phyloP scores from a whole-genome alignment of 2,888 invertebrate species.

The Chamaedrilus cognettii region DNA sequence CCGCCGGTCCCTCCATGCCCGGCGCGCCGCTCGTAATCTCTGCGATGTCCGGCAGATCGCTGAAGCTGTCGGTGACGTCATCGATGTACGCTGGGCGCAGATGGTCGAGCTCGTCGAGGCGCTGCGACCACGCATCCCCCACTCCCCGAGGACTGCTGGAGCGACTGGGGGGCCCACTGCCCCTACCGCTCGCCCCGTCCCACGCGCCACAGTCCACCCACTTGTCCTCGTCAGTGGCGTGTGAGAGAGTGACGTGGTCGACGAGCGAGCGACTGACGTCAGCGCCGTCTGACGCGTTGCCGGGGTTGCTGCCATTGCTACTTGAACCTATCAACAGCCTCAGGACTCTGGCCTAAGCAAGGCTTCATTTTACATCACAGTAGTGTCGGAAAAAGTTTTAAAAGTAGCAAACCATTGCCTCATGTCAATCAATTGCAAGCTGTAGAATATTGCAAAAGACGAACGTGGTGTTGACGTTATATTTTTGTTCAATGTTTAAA shows the following conservation, averaged over 20 bases:
- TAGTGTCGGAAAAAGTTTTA: neutral
- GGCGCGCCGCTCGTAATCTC: constrained; percentile 11
- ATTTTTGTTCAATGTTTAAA: no score
- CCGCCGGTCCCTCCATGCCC: no score
- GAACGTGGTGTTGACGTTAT: no score
- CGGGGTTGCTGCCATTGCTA: neutral
- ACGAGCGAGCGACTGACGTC: no score
- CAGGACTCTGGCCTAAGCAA: no score
- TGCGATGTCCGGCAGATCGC: constrained; percentile 23
- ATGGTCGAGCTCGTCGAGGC: constrained; percentile 32
- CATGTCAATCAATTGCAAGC: no score
- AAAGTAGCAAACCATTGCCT: neutral
- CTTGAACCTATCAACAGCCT: constrained; percentile 9
- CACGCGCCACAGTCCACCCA: constrained; percentile 2
- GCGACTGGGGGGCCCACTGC: constrained; percentile 24
- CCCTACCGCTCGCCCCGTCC: constrained; percentile 9
- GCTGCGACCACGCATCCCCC: constrained; percentile 28
- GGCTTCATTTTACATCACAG: neutral
- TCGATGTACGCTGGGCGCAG: constrained; percentile 17
- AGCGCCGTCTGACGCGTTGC: no score
- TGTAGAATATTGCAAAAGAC: no score
- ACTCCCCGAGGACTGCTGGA: constrained; percentile 20
- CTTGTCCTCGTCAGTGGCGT: no score
- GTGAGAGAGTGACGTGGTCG: no score
- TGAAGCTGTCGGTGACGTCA: constrained; percentile 24